These are phyloP conservation scores for Entomyzon cyanotis DNA, from an alignment of 2,113 vertebrate genomes.

Conservation along the genomic window DNA sequence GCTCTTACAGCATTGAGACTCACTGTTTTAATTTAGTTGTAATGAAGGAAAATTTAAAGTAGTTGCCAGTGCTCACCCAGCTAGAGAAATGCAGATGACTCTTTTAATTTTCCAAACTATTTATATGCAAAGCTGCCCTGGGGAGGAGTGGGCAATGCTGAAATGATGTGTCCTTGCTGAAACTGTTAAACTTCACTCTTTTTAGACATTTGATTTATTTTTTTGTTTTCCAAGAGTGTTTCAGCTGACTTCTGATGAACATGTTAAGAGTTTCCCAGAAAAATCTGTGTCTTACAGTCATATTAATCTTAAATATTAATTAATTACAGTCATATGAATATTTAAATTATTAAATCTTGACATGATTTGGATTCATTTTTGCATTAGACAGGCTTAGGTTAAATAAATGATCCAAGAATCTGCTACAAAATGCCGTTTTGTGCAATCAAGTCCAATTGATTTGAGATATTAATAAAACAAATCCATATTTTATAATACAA, in stretches of 20 bases:
- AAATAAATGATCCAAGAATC: background rate
- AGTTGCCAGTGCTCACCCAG: background rate
- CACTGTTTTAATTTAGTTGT: background rate
- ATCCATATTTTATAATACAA: background rate
- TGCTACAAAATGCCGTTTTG: background rate
- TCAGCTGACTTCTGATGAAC: background rate
- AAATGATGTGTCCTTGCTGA: background rate
- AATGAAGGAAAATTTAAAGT: background rate
- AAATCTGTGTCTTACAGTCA: background rate
- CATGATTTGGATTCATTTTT: background rate
- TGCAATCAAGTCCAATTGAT: background rate
- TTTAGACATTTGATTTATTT: background rate
- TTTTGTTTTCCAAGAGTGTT: background rate
- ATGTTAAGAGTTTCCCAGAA: background rate
- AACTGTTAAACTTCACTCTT: background rate
- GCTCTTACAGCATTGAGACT: background rate
- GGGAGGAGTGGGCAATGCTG: background rate
- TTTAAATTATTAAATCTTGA: background rate
- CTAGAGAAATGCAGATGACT: background rate
- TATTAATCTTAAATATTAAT: background rate
- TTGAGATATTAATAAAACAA: background rate
- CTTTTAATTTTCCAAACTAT: background rate
- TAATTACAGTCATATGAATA: background rate
- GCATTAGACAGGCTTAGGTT: background rate
- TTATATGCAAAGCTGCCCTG: background rate